Evolutionary conservation across 1,140 invertebrate genomes (phyloP), one percentile per base, ranked within the genome.

Genomic region (Drosophila ironensis): DNA sequence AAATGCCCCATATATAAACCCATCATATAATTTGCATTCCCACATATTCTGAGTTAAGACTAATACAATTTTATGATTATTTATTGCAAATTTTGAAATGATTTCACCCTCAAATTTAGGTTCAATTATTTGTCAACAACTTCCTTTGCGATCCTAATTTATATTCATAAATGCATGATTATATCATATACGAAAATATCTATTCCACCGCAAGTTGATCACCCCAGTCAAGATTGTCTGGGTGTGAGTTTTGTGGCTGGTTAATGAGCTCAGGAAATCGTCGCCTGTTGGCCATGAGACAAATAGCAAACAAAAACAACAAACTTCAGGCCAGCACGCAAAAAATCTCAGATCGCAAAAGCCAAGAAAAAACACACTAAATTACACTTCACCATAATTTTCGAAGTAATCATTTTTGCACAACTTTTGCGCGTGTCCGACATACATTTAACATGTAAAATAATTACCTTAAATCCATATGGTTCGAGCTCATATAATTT

Each of bases 191-290:
- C 61, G n/a, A 38, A 37, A 59, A 47, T 61, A 38, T 46, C 24
- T 24, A 28, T 24, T 60, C 30, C 24, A 5, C 6, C 17, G 44
- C 25, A 20, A 12, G 22, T 30, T 30, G 42, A 33, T 35, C 19
- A 35, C 16, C 14, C 22, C 28, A 20, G 28, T 27, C 44, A 46
- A 54, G 16, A 22, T 20, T 40, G 59, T 63, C 33, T 61, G 59
- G 59, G 59, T 64, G 72, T 69, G 57, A 75, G 47, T 56, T 71
- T 70, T 57, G 61, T 35, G 48, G 60, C 30, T 48, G 44, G 59
- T 72, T 78, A 75, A 76, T 76, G 72, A 70, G 72, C 52, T 66
- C 37, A 70, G 67, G 67, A 70, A 70, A 68, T 70, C 30, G 60
- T 64, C 33, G 57, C 37, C 57, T 22, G 25, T 28, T 60, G 70